Percentiles rank a stretch among this genome's conserved stretches.
These are phyloP conservation scores for Pomatostomus ruficeps DNA, from an alignment of 2,113 vertebrate species.

Conservation along the genomic window DNA sequence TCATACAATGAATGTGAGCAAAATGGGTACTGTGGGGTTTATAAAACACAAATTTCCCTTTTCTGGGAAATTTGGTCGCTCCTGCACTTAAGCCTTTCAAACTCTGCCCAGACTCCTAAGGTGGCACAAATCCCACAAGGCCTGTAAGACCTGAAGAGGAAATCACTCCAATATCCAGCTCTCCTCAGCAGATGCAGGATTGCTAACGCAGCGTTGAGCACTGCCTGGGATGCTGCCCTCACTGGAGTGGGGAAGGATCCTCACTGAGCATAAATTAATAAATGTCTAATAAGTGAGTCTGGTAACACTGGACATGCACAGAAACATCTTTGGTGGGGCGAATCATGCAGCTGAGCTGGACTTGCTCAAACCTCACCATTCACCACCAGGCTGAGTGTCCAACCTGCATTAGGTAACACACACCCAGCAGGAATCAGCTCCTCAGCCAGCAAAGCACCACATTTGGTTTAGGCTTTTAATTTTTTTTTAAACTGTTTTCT, in stretches of 20 bases:
- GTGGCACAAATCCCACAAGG: slow-evolving; percentile 7
- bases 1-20: slow-evolving; percentile 48
- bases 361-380: not conserved
- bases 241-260: accelerated
- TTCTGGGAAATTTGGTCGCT: slow-evolving; percentile 23
- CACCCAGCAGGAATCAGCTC: not conserved
- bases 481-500: not conserved
- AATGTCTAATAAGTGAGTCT: not conserved
- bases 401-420: not conserved
- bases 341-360: not conserved
- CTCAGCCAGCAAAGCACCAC: not conserved
- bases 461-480: not conserved
- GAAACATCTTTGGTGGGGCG: accelerated
- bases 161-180: not conserved
- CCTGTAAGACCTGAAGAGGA: not conserved
- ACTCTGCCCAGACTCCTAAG: not conserved
- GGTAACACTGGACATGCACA: accelerated
- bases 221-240: not conserved
- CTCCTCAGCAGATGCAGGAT: not conserved
- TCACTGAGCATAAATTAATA: accelerated
- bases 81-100: slow-evolving; percentile 9
- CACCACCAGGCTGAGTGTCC: not conserved
- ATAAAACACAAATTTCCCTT: slow-evolving; percentile 46
- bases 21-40: not conserved
- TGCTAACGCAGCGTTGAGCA: not conserved